Conservation (phyloP, 2,113 vertebrate species). For the Corythaixoides concolor region DNA sequence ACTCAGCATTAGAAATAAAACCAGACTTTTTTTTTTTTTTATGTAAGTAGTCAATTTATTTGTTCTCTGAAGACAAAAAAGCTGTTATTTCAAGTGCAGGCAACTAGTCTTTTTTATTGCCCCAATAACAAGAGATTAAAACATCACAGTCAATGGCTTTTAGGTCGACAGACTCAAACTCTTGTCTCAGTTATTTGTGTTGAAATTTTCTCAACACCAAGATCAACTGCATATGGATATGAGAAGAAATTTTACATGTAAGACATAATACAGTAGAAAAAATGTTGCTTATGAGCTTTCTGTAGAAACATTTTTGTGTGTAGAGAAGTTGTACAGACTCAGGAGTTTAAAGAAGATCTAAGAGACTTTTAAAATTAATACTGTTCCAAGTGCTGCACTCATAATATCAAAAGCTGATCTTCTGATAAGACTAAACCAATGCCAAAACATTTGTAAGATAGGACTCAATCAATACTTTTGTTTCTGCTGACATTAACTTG, state of each 20-base stretch:
- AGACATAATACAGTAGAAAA: slow-evolving; percentile 15
- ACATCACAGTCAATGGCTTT: slow-evolving; percentile 26
- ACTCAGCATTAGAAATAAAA: background rate
- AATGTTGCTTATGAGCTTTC: background rate
- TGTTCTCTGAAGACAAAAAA: slow-evolving; percentile 33
- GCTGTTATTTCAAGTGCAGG: background rate
- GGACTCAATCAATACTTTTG: background rate
- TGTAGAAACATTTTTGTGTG: background rate
- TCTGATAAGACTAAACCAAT: background rate
- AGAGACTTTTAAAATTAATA: background rate
- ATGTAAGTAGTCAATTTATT: slow-evolving; percentile 59
- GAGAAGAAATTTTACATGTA: background rate
- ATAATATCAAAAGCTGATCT: background rate
- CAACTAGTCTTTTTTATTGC: background rate
- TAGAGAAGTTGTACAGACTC: background rate
- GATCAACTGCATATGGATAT: background rate
- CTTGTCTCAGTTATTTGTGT: background rate
- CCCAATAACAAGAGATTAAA: background rate
- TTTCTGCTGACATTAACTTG: background rate
- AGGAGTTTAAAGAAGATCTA: background rate
- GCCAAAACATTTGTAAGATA: slow-evolving; percentile 15
- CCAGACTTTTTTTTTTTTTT: background rate
- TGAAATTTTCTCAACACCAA: background rate
- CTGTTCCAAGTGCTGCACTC: background rate
- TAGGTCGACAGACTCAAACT: background rate